phyloP scores from a whole-genome alignment of 2,888 invertebrate genomes.

The Blastobasis adustella region DNA sequence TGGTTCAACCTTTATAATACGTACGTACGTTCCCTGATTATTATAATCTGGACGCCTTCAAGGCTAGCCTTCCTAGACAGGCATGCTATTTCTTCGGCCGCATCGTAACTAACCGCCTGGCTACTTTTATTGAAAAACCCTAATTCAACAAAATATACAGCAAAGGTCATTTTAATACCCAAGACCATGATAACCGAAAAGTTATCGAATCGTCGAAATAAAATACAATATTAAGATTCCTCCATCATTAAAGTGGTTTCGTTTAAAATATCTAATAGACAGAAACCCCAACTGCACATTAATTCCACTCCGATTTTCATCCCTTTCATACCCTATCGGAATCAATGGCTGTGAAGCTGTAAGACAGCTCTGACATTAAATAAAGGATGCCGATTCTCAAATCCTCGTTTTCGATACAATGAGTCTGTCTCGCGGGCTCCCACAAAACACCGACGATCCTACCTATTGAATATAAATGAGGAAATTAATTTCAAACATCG shows the following conservation, averaged over 20 bases:
- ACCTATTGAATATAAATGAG: conserved; percentile 27
- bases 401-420: not conserved
- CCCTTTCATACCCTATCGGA: not conserved
- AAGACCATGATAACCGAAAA: too few species aligned
- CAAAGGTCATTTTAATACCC: too few species aligned
- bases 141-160: too few species aligned
- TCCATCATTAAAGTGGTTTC: not conserved
- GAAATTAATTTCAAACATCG: conserved; percentile 20
- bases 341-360: not conserved
- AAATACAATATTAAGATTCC: not conserved
- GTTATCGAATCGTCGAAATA: not conserved
- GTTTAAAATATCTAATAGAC: not conserved
- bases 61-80: too few species aligned
- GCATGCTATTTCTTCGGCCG: too few species aligned
- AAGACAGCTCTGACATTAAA: not conserved
- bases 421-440: not conserved
- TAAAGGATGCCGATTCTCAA: not conserved
- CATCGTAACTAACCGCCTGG: too few species aligned
- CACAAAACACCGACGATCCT: conserved; percentile 11
- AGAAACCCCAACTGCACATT: not conserved
- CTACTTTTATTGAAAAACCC: too few species aligned
- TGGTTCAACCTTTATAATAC: too few species aligned
- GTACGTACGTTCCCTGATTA: too few species aligned
- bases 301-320: not conserved
- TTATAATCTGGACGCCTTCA: too few species aligned